These are phyloP conservation scores for Arbacia lixula DNA, from an alignment of 53 echinoderm and acorn worm genomes.

Conservation along the genomic window DNA sequence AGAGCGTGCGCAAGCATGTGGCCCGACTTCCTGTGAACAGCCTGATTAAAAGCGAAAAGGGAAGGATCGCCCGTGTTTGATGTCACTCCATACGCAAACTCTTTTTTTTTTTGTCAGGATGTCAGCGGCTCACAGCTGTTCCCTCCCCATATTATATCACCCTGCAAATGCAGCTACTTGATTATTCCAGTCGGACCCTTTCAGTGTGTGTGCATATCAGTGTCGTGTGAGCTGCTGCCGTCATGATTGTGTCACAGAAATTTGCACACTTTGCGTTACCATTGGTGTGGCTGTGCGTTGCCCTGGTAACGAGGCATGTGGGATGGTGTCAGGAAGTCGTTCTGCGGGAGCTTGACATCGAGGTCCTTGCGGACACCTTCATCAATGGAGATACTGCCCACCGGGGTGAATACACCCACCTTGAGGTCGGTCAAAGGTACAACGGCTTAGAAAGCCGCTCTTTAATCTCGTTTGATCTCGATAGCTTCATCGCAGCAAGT, in stretches of 20 bases:
- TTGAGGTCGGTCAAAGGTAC: constrained; percentile 10
- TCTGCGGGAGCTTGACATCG: constrained; percentile 11
- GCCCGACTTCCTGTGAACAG: neutral
- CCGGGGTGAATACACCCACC: constrained; percentile 11
- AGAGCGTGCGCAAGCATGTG: neutral
- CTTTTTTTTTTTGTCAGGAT: neutral
- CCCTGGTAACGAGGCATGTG: neutral
- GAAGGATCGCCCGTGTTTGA: constrained; percentile 8
- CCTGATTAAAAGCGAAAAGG: neutral
- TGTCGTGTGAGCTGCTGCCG: no score
- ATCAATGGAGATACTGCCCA: neutral
- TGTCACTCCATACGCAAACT: neutral
- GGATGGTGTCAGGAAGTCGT: neutral
- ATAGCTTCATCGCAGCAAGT: neutral
- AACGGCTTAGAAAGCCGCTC: constrained; percentile 7
- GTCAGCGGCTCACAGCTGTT: constrained; percentile 4
- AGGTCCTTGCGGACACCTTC: constrained; percentile 8
- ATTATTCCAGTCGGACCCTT: neutral
- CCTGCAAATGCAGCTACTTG: neutral
- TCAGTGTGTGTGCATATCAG: neutral
- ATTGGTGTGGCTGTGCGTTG: neutral
- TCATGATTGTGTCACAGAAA: neutral
- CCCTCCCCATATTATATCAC: neutral
- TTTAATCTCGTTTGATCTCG: constrained; percentile 5
- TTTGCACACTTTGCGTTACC: neutral